Percentiles rank a stretch among this genome's conserved stretches.
These are phyloP conservation scores for Patella caerulea DNA, from an alignment of 2,888 invertebrate genomes.

Conservation along the genomic window DNA sequence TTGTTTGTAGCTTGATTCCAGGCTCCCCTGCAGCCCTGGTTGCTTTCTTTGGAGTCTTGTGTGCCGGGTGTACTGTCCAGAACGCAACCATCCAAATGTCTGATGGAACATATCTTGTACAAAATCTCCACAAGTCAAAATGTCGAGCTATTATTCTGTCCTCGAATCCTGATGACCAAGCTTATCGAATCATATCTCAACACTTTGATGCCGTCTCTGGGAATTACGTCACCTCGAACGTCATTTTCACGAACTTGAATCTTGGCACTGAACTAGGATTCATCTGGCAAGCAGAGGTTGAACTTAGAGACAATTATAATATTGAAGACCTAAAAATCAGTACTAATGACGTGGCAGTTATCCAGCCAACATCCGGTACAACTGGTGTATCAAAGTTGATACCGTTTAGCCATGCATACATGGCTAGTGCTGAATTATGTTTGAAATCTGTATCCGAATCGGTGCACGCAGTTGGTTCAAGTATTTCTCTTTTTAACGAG, in stretches of 20 bases:
- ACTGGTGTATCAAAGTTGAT: not conserved
- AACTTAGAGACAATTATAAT: not conserved
- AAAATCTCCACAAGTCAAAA: constrained; percentile 3
- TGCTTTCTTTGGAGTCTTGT: constrained; percentile 13
- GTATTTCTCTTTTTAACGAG: not conserved
- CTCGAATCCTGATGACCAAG: not conserved
- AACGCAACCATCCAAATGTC: not conserved
- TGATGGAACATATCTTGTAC: constrained; percentile 14
- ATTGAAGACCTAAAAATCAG: not conserved
- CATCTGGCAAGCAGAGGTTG: not conserved
- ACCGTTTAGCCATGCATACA: not conserved
- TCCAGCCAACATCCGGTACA: not conserved
- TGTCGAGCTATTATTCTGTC: not conserved
- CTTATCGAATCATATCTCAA: not conserved
- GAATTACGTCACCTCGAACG: not conserved
- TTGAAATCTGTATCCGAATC: not conserved
- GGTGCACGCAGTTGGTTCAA: not conserved
- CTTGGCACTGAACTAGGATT: not conserved
- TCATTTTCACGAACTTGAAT: not conserved
- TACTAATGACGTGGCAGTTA: not conserved
- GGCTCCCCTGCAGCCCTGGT: constrained; percentile 11
- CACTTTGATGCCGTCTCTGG: not conserved
- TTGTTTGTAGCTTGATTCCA: constrained; percentile 15
- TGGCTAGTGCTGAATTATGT: too few species aligned
- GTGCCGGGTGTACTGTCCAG: constrained; percentile 7